Base-by-base conservation (phyloP, 2,888 invertebrate species). In the Aelia acuminata region DNA sequence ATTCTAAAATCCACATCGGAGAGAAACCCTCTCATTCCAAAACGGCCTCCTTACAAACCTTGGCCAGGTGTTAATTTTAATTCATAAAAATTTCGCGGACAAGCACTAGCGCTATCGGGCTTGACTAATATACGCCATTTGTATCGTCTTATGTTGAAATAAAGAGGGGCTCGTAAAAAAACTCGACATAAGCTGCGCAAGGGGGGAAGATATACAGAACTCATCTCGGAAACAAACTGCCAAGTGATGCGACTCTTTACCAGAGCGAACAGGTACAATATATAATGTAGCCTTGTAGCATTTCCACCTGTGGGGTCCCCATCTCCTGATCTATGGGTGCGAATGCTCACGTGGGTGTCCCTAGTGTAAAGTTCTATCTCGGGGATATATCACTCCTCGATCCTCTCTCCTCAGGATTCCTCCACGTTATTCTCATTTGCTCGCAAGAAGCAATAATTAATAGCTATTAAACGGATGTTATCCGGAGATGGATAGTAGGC, bases 241-340 rank as follows among this genome's bases (percentile, higher is more conserved):
- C 63, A 70, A 70, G 18, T 80, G 80, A 80, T 80, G 80, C 43
- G 39, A 80, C 80, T 80, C 43, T 43, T 80, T 80, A 43, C 43
- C 43, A 80, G 80, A 11, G 80, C 80, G 80, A 47, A 43, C 43
- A 80, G 43, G 80, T 22, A 47, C 80, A 22, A 80, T 80, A 80
- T 80, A 80, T 80, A 80, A 80, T 43, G 43, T 80, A 80, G 43
- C 80, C 43, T 8, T 43, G 80, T 80, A 80, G 43, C 80, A 20
- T 22, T 80, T n/a, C 80, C 39, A 80, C 80, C 80, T 80, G 85
- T 85, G 85, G 53, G 85, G 85, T 85, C 85, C 85, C 39, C 35
- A 57, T 85, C 85, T 57, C 13, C 39, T 85, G 85, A 85, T 85
- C 49, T 53, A 85, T 85, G 85, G 49, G n/a, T 85, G 85, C 85